Base-by-base conservation (phyloP, 1,140 invertebrate species). In the Rhopalosiphum padi region DNA sequence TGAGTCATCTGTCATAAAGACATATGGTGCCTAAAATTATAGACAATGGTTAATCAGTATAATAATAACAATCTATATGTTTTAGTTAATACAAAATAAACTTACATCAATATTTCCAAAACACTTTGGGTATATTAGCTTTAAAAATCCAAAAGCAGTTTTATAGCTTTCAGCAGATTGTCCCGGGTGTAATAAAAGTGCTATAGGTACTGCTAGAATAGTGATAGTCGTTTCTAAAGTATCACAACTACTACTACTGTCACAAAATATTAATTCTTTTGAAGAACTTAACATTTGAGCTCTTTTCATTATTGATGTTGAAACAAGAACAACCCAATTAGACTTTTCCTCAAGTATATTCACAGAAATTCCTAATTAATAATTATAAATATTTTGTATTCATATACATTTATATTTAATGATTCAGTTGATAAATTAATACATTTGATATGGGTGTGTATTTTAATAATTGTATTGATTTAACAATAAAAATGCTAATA, bases 201-300 rank as follows among this genome's bases (percentile, higher is more conserved):
- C 60, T 41, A 91, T 77, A 21, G 60, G 90, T 60, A 60, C 51
- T 60, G 90, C 90, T 68, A 91, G 37, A 60, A 91, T 68, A 55
- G 89, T 91, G 51, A 91, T 60, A 60, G 89, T 91, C 30, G 51
- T 91, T 41, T 91, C 60, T 5, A 77, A 91, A 25, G 35, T 55
- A 77, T 91, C 90, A 55, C 53, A 91, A 37, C 51, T 60, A 55
- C 51, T 77, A 60, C 90, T 91, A 41, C 51, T 60, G 43, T 91
- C 90, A 55, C 51, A 91, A 91, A 91, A 91, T 60, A 91, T 91
- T n/a, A 77, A 8, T 60, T 60, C 51, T 60, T 55, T 90, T 41
- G 51, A 60, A 91, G 51, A 37, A 91, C 35, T 60, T n/a, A 77
- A 91, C n/a, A 77, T 37, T 43, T 91, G 90, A 35, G 60, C 41